Base-by-base conservation (phyloP, 2,113 vertebrate species). In the Brachyhypopomus gauderio region DNA sequence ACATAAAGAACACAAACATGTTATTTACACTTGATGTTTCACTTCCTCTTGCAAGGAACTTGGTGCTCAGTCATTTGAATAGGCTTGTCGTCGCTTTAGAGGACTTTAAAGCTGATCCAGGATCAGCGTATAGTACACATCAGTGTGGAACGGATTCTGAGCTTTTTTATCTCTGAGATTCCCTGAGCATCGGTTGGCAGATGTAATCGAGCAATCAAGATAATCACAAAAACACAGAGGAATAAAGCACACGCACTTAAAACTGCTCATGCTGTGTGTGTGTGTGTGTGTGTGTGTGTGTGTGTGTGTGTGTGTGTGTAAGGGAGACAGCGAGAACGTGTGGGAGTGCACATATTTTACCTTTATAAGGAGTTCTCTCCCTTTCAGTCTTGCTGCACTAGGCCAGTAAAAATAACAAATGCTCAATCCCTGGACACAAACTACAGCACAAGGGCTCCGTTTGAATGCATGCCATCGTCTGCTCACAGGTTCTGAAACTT, bases 301-400 rank as follows among this genome's bases (percentile, higher is more conserved):
- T 52, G 60, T 69, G 72, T 75, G 72, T 58, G 79, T 75, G 71
- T 66, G 72, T 7, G 23, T 77, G 67, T 25, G 67, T 19, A 60
- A 23, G 59, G 59, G 52, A 56, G 56, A 52, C 11, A 52, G 45
- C 9, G 48, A 41, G 58, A 66, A 78, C 41, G 72, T 75, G 55
- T 77, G 45, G 76, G 60, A 72, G 48, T 34, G 14, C 45, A 38
- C 88, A 92, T 91, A 91, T 90, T 92, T 92, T 91, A 91, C 88
- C 91, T 92, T 92, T 93, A 92, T 92, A 92, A 90, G 92, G 91
- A 91, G 71, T 72, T 75, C 59, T 80, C 60, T 63, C 38, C 25
- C 67, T 60, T n/a, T 5, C 58, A 60, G 58, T 52, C 66, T 69
- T 30, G 20, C 58, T 63, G 60, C 63, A 48, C 58, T 75, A 70